phyloP scores from a whole-genome alignment of 2,888 invertebrate genomes.

The Entomobrya proxima region DNA sequence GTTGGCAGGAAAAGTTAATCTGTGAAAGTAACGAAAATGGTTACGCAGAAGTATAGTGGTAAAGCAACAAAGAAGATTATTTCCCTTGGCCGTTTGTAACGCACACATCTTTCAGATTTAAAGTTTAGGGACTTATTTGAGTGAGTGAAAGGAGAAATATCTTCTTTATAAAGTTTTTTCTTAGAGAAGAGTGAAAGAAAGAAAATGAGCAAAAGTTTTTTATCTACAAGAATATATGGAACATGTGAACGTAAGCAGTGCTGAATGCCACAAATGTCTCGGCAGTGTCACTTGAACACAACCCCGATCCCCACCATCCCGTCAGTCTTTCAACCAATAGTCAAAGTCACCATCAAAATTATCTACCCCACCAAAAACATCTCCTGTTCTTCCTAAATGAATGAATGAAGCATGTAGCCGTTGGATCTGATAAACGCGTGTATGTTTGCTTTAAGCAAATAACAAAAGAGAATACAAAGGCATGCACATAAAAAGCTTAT shows the following conservation, averaged over 20 bases:
- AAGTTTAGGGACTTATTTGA: background rate
- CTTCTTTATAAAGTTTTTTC: background rate
- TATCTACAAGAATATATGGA: background rate
- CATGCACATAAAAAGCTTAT: background rate
- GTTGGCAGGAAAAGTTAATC: constrained; percentile 51
- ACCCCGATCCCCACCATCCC: background rate
- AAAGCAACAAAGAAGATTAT: constrained; percentile 24
- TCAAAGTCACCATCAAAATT: too few species aligned
- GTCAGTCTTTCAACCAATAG: background rate
- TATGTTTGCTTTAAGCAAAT: background rate
- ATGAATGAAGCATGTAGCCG: background rate
- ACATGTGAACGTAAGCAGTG: background rate
- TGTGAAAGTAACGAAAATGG: constrained; percentile 32
- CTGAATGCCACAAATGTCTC: constrained; percentile 39
- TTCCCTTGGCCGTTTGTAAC: background rate
- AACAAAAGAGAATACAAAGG: background rate
- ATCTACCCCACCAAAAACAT: too few species aligned
- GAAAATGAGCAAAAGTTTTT: constrained; percentile 25
- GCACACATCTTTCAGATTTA: background rate
- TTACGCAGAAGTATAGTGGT: too few species aligned
- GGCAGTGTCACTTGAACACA: background rate
- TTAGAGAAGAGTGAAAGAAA: background rate
- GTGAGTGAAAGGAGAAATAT: constrained; percentile 38
- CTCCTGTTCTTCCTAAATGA: background rate
- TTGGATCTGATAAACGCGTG: constrained; percentile 8